A percentile compares a stretch with the other conserved stretches of the same genome.
phyloP scores from a whole-genome alignment of 2,888 invertebrate species.

The Ochropleura plecta region DNA sequence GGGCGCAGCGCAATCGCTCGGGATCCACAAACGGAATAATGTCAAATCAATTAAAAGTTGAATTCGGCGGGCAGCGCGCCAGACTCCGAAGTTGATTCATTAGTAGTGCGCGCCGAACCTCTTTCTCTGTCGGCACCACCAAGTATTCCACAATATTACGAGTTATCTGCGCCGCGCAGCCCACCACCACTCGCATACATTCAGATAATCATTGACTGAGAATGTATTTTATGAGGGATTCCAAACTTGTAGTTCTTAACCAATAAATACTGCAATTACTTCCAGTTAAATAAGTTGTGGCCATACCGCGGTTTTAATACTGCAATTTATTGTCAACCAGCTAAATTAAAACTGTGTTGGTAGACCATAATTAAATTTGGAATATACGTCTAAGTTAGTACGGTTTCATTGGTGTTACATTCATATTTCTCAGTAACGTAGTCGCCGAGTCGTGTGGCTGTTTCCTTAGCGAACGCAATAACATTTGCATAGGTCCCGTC shows the following conservation, averaged over 20 bases:
- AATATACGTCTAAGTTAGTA: slow-evolving; percentile 16
- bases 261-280: slow-evolving; percentile 64
- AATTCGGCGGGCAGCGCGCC: slow-evolving; percentile 84
- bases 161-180: slow-evolving; percentile 77
- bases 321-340: slow-evolving; percentile 23
- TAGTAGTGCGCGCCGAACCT: slow-evolving; percentile 79
- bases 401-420: slow-evolving; percentile 51
- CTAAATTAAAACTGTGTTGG: neutral
- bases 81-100: slow-evolving; percentile 84
- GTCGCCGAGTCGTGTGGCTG: slow-evolving; percentile 67
- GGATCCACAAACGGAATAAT: slow-evolving; percentile 88
- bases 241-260: slow-evolving; percentile 62
- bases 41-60: slow-evolving; percentile 90
- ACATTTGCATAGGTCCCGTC: slow-evolving; percentile 87
- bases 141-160: slow-evolving; percentile 74
- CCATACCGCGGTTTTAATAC: slow-evolving; percentile 20
- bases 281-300: slow-evolving; percentile 31
- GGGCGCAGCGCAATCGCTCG: slow-evolving; percentile 82
- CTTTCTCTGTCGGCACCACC: slow-evolving; percentile 66
- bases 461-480: slow-evolving; percentile 83
- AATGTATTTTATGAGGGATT: slow-evolving; percentile 70
- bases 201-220: slow-evolving; percentile 72
- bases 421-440: slow-evolving; percentile 49
- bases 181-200: slow-evolving; percentile 69
- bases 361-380: slow-evolving; percentile 11